A percentile compares a stretch with the other conserved stretches of the same genome.
Conservation (phyloP, 2,113 vertebrate species). For the Caranx ignobilis region DNA sequence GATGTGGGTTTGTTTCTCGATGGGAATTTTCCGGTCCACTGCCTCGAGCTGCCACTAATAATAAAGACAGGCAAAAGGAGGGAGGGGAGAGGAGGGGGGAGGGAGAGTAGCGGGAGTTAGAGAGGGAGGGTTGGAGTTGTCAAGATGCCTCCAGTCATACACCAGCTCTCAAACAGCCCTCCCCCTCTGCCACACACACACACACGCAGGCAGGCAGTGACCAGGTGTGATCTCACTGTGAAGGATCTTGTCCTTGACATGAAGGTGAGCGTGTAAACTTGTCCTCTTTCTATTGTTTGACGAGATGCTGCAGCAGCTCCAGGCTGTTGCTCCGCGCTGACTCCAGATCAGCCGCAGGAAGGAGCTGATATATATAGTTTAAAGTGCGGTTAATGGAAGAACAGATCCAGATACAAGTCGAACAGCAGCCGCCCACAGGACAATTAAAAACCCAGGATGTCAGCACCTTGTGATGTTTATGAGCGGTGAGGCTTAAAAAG, state of each 20-base stretch:
- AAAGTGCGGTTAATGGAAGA: background rate
- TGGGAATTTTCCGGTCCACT: slow-evolving; percentile 81
- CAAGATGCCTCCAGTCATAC: slow-evolving; percentile 70
- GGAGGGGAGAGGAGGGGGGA: background rate
- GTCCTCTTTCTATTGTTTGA: slow-evolving; percentile 60
- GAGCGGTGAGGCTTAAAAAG: background rate
- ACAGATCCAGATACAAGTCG: slow-evolving; percentile 1
- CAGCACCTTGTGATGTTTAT: slow-evolving; percentile 10
- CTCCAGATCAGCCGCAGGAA: slow-evolving; percentile 6
- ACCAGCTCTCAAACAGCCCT: slow-evolving; percentile 46
- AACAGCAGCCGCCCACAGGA: background rate
- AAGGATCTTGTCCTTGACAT: slow-evolving; percentile 77
- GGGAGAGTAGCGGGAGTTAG: slow-evolving; percentile 18
- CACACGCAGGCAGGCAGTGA: slow-evolving; percentile 41
- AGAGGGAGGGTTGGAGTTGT: slow-evolving; percentile 61
- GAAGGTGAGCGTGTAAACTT: slow-evolving; percentile 71
- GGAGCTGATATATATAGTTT: background rate
- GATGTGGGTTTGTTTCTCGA: slow-evolving; percentile 81
- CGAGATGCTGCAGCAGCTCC: slow-evolving; percentile 53
- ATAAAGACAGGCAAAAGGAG: slow-evolving; percentile 77
- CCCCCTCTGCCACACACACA: background rate
- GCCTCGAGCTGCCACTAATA: slow-evolving; percentile 82
- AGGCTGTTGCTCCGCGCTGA: slow-evolving; percentile 27
- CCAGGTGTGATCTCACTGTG: slow-evolving; percentile 74
- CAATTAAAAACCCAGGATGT: slow-evolving; percentile 8